Conservation (phyloP, 1,140 invertebrate genomes). For the Scaptomyza graminum region DNA sequence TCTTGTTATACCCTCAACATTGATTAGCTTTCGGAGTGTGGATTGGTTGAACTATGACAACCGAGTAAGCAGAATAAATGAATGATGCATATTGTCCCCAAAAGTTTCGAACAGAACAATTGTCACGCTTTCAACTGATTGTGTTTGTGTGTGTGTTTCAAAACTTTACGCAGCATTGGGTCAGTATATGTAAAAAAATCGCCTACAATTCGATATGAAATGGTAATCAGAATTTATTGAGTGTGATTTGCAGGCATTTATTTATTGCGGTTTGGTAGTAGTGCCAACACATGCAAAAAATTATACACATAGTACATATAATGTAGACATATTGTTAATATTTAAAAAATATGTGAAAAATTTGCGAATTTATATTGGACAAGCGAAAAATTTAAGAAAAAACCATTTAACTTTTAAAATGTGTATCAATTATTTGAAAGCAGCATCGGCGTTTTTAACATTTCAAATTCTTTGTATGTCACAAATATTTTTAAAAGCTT, state of each 20-base stretch:
- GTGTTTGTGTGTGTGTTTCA: slow-evolving; percentile 27
- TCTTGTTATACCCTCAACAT: neutral
- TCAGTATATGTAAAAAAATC: neutral
- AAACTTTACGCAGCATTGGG: slow-evolving; percentile 20
- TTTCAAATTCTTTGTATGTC: neutral
- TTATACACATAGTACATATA: neutral
- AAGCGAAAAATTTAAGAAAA: neutral
- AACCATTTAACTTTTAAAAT: neutral
- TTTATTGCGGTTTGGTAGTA: slow-evolving; percentile 2
- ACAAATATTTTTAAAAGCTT: neutral
- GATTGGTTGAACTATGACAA: neutral
- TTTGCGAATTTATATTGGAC: neutral
- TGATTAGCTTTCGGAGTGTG: slow-evolving; percentile 4
- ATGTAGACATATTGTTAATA: neutral
- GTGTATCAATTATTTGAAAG: neutral
- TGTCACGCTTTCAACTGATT: slow-evolving; percentile 20
- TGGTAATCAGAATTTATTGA: slow-evolving; percentile 36
- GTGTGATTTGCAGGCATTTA: slow-evolving; percentile 24
- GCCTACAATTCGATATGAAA: slow-evolving; percentile 6
- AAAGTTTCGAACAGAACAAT: slow-evolving; percentile 3
- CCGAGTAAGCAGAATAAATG: neutral
- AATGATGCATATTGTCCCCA: slow-evolving; percentile 2
- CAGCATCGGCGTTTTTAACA: neutral
- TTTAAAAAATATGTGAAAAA: too few species aligned
- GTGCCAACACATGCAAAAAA: neutral